A percentile compares a stretch with the other conserved stretches of the same genome.
phyloP scores from a whole-genome alignment of 92 coral and sea anemone genomes.

The Epizoanthus scotinus region DNA sequence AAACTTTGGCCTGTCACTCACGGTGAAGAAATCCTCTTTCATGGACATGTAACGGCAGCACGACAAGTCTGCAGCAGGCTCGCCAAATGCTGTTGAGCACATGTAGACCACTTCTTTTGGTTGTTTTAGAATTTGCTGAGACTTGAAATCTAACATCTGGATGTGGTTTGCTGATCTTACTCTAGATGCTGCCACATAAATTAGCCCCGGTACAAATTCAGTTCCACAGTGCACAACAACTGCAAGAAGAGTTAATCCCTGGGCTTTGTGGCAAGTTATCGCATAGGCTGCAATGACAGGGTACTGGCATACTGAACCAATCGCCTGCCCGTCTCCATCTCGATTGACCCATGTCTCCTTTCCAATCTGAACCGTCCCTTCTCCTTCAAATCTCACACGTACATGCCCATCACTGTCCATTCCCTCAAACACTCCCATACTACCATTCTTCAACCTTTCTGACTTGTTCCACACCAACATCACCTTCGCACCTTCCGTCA shows the following conservation, averaged over 20 bases:
- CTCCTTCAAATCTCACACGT: neutral
- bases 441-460: neutral
- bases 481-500: neutral
- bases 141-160: neutral
- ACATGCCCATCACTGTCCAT: neutral
- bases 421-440: constrained; percentile 2
- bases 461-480: constrained; percentile 27
- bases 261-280: constrained; percentile 6
- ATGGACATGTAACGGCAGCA: no score
- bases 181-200: constrained; percentile 2
- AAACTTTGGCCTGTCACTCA: no score
- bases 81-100: no score
- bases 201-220: neutral
- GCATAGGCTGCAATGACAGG: neutral
- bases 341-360: neutral
- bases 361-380: neutral
- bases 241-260: neutral
- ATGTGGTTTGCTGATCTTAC: constrained; percentile 1
- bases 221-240: neutral
- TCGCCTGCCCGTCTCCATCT: neutral
- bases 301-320: neutral
- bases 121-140: neutral
- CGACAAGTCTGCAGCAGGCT: no score
- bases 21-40: no score
- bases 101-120: no score